These are phyloP conservation scores for Cheilosia vulpina DNA, from an alignment of 2,888 invertebrate genomes.

Conservation along the genomic window DNA sequence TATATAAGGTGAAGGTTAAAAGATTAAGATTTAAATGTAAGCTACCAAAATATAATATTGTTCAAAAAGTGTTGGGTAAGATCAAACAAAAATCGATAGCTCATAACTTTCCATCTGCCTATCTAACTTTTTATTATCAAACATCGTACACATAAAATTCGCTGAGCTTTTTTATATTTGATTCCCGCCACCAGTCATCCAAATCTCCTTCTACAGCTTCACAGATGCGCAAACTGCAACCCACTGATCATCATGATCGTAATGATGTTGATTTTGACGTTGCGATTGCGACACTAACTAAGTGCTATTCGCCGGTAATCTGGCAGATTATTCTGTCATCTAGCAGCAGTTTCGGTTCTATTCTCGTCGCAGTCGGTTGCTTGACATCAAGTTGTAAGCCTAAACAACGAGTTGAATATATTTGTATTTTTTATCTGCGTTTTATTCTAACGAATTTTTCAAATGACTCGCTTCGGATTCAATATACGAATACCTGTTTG, in stretches of 20 bases:
- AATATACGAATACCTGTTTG: constrained; percentile 28
- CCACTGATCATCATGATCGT: constrained; percentile 38
- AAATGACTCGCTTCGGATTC: constrained; percentile 35
- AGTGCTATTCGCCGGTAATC: constrained; percentile 69
- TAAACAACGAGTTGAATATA: not conserved
- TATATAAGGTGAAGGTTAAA: too few species aligned
- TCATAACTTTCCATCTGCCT: too few species aligned
- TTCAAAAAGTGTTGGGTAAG: too few species aligned
- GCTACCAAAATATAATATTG: too few species aligned
- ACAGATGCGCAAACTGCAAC: constrained; percentile 37
- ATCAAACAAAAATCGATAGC: too few species aligned
- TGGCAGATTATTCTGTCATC: constrained; percentile 58
- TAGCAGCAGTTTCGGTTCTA: constrained; percentile 70
- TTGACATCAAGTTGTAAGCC: constrained; percentile 45
- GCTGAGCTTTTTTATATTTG: constrained; percentile 8
- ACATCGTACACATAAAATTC: not conserved
- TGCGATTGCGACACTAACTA: constrained; percentile 23
- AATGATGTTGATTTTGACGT: constrained; percentile 37
- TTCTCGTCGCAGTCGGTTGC: constrained; percentile 70
- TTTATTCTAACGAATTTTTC: constrained; percentile 17
- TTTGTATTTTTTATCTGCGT: not conserved
- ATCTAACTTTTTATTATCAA: too few species aligned
- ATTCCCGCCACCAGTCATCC: constrained; percentile 2
- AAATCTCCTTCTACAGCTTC: constrained; percentile 7
- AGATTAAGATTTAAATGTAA: too few species aligned